These are phyloP conservation scores for Grantiella picta DNA, from an alignment of 2,113 vertebrate species.

Conservation along the genomic window DNA sequence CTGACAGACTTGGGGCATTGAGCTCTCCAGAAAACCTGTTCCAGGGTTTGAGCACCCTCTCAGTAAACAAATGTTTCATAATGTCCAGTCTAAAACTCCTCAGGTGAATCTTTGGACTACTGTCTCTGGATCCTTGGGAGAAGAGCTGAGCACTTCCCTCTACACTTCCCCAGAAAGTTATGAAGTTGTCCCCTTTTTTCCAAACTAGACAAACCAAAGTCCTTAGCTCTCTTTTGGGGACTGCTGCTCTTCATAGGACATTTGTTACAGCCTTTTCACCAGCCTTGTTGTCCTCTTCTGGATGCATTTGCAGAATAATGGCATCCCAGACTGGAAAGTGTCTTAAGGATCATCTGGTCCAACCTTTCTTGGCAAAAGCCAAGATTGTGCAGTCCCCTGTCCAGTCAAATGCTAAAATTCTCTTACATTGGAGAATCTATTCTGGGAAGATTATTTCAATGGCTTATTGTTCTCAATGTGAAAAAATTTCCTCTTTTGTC, in stretches of 20 bases:
- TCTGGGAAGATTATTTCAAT: background rate
- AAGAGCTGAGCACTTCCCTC: background rate
- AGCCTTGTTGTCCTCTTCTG: background rate
- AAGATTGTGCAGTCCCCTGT: too few relatives aligned
- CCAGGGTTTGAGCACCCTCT: background rate
- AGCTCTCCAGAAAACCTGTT: background rate
- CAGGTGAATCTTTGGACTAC: background rate
- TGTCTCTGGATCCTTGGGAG: background rate
- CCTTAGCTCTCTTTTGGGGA: background rate
- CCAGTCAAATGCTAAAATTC: background rate
- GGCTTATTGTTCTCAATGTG: background rate
- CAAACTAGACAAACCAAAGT: background rate
- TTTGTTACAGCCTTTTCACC: too few relatives aligned
- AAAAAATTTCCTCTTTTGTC: background rate
- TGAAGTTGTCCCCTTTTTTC: background rate
- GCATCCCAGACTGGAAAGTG: background rate
- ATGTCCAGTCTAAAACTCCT: background rate
- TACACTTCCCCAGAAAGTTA: background rate
- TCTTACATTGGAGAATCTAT: background rate
- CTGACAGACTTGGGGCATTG: fast-evolving
- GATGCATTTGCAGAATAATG: background rate
- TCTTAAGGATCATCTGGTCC: background rate
- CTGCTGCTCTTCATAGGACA: background rate
- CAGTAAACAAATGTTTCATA: background rate
- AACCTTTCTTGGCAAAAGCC: background rate